These are phyloP conservation scores for Anthonomus grandis DNA, from an alignment of 1,140 invertebrate genomes.

Conservation along the genomic window DNA sequence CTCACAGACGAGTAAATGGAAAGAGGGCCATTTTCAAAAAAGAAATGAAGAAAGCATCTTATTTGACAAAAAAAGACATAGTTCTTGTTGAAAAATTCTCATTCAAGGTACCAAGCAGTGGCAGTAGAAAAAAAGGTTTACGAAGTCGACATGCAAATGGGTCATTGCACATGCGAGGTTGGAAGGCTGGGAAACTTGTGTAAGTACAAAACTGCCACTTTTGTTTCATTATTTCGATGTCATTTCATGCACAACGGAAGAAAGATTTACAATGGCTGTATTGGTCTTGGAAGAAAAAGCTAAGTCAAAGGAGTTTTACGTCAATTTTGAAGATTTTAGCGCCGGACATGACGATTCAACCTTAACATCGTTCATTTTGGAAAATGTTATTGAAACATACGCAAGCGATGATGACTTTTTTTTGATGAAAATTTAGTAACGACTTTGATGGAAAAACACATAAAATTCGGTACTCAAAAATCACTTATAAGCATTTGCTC, in stretches of 20 bases:
- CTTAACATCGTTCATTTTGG: slow-evolving; percentile 1
- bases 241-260: slow-evolving; percentile 1
- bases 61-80: slow-evolving; percentile 5
- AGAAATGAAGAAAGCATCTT: neutral
- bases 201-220: slow-evolving; percentile 12
- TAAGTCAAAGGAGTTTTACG: slow-evolving; percentile 4
- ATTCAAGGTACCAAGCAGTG: slow-evolving; percentile 3
- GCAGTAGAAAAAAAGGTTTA: slow-evolving; percentile 2
- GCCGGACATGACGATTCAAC: too few relatives aligned
- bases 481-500: neutral
- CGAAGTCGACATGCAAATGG: slow-evolving; percentile 10
- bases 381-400: too few relatives aligned
- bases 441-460: slow-evolving; percentile 7
- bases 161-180: slow-evolving; percentile 10
- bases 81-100: neutral
- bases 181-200: slow-evolving; percentile 12
- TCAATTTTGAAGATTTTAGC: too few relatives aligned
- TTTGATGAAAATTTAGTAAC: too few relatives aligned
- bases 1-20: slow-evolving; percentile 2
- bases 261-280: slow-evolving; percentile 8
- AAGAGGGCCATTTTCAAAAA: slow-evolving; percentile 8
- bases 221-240: slow-evolving; percentile 10
- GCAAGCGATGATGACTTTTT: too few relatives aligned
- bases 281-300: slow-evolving; percentile 19
- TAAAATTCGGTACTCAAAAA: slow-evolving; percentile 17